Conservation (phyloP, 2,113 vertebrate genomes). For the Rana temporaria region DNA sequence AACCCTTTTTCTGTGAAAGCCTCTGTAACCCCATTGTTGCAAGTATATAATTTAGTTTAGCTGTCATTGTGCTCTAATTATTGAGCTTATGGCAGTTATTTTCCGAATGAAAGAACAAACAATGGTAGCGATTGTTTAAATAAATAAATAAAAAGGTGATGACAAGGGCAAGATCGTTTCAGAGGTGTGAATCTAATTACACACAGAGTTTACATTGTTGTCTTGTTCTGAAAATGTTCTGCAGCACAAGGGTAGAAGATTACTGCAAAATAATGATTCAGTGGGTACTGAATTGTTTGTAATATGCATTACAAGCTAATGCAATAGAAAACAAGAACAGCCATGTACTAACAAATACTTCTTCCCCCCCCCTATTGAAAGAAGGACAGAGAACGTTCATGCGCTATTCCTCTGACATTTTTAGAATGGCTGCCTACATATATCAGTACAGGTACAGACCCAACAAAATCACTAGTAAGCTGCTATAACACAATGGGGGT, state of each 20-base stretch:
- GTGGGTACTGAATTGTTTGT: background rate
- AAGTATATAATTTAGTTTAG: slow-evolving; percentile 39
- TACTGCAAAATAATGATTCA: background rate
- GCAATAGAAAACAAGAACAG: background rate
- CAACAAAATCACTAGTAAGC: too few relatives aligned
- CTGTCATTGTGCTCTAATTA: slow-evolving; percentile 37
- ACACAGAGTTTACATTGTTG: background rate
- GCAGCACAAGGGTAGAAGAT: background rate
- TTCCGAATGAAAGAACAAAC: slow-evolving; percentile 8
- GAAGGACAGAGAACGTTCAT: too few relatives aligned
- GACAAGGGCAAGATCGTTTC: slow-evolving; percentile 24
- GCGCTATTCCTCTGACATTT: too few relatives aligned
- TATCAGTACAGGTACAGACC: too few relatives aligned
- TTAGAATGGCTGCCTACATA: too few relatives aligned
- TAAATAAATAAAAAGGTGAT: slow-evolving; percentile 15
- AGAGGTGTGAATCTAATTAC: slow-evolving; percentile 45
- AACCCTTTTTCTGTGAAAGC: slow-evolving; percentile 30
- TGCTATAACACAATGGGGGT: too few relatives aligned
- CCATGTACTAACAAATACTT: too few relatives aligned
- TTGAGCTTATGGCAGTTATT: slow-evolving; percentile 33
- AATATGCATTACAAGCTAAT: background rate
- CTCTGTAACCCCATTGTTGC: slow-evolving; percentile 36
- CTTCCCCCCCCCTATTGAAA: too few relatives aligned
- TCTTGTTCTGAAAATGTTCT: background rate
- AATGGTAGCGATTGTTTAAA: background rate